Percentiles rank a stretch among this genome's conserved stretches.
Conservation (phyloP, 2,888 invertebrate species). For the Cataglyphis albicans region DNA sequence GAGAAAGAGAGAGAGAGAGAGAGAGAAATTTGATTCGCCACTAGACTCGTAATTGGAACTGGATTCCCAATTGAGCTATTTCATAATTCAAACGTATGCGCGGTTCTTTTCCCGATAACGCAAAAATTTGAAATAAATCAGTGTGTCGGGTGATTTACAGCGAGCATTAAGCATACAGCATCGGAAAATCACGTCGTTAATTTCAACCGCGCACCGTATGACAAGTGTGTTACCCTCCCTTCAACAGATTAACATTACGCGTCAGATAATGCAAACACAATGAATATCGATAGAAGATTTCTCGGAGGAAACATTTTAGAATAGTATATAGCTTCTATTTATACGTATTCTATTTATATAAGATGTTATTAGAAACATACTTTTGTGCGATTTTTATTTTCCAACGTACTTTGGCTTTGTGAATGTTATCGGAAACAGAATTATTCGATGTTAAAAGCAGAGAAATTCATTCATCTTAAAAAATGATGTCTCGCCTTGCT, state of each 20-base stretch:
- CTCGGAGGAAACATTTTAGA: background rate
- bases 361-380: background rate
- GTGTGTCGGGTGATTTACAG: constrained; percentile 39
- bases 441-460: constrained; percentile 18
- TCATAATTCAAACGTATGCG: constrained; percentile 54
- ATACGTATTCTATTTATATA: too few species aligned
- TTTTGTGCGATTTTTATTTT: background rate
- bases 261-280: background rate
- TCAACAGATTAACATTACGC: constrained; percentile 13
- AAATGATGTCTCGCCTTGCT: constrained; percentile 23
- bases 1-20: background rate
- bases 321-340: background rate
- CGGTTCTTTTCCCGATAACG: constrained; percentile 40
- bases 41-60: constrained; percentile 46
- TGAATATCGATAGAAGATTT: background rate
- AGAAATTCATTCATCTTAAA: background rate
- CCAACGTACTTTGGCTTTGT: background rate
- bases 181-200: constrained; percentile 22
- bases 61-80: constrained; percentile 50
- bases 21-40: constrained; percentile 41
- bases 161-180: constrained; percentile 23
- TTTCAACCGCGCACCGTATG: background rate
- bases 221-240: constrained; percentile 15
- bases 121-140: constrained; percentile 54
- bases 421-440: background rate